Base-by-base conservation (phyloP, 2,888 invertebrate species). In the Caprella mutica region DNA sequence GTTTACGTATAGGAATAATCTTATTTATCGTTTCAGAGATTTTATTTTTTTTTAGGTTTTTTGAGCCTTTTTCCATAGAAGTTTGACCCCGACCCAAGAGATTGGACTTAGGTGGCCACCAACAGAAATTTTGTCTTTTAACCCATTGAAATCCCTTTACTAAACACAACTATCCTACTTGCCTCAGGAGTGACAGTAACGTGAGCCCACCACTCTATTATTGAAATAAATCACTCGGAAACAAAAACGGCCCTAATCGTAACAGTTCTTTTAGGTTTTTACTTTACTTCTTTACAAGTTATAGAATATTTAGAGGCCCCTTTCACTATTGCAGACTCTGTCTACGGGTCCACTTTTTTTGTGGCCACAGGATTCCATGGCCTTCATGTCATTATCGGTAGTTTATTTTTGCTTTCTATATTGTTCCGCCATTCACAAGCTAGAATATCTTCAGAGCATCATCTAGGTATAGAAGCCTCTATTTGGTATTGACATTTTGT, bases 331-430 rank as follows among this genome's bases (percentile, higher is more conserved):
- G 70, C 76, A 5, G 80, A 80, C 70, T 78, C 81, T 67, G 73
- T 79, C 68, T 85, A 81, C 73, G 83, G 84, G 0, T 78, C 81
- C 51, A 77, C 78, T 44, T 85, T 84, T 74, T 85, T 80, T 77
- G 76, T 84, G 70, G 78, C 82, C 55, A 85, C 84, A 59, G 84
- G 84, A 72, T 85, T 86, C 33, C 84, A 85, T 70, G 84, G 84
- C 3, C 17, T 84, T 53, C 84, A 84, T 76, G 83, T 84, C 43
- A 74, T 84, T 68, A 78, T 81, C 70, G 81, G 80, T 65, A 76
- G 77, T 24, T 71, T 74, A 23, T 81, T 81, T 68, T 67, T 81
- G 68, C 55, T 71, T 67, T 68, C 77, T 53, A 77, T 77, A 69
- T 70, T 78, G 67, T 60, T 77, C 23, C 80, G 80, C 23, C 71